Base-by-base conservation (phyloP, 2,888 invertebrate genomes). In the Argynnis bischoffii region DNA sequence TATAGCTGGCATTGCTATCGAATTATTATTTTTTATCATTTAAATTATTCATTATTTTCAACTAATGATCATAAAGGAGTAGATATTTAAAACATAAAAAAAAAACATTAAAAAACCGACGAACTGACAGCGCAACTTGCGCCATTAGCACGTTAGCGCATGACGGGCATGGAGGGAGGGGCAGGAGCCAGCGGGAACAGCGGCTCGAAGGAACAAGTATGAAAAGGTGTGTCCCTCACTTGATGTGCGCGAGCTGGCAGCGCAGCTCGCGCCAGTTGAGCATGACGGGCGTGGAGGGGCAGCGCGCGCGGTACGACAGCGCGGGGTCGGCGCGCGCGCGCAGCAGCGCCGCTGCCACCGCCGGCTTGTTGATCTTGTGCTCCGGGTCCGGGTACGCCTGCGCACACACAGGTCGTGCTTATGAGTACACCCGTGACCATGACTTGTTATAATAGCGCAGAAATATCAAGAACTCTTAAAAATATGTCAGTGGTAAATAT, bases 351-450 rank as follows among this genome's bases (percentile, higher is more conserved):
- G 95, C 95, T 0, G 95, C 95, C 87, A 98, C 95, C 1, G 95
- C 95, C 74, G 97, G 96, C 83, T 97, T 98, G 89, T 99, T 98
- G 59, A 99, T 95, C 87, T 97, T 97, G 86, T 96, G 97, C 80
- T 99, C 99, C 0, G 97, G 96, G 88, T 99, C 99, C 0, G 97
- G 95, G 86, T 97, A 96, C 0, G 97, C 97, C 94, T 95, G 83
- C 0, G 18, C 6, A 54, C 21, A 31, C n/a, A n/a, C 11, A 41
- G 2, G 14, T 0, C 14, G 35, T 1, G 8, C 35, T 35, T 6
- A 35, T 6, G 31, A 6, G 35, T 35, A 18, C 18, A 18, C 18
- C 18, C 18, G 26, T 26, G 4, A 26, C 26, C 26, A 4, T 26
- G 26, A 4, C 26, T 26, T 26, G 26, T 26, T 0, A 21, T 21